Percentiles rank a stretch among this genome's conserved stretches.
phyloP scores from a whole-genome alignment of 2,113 vertebrate species.

The Cisticola juncidis region DNA sequence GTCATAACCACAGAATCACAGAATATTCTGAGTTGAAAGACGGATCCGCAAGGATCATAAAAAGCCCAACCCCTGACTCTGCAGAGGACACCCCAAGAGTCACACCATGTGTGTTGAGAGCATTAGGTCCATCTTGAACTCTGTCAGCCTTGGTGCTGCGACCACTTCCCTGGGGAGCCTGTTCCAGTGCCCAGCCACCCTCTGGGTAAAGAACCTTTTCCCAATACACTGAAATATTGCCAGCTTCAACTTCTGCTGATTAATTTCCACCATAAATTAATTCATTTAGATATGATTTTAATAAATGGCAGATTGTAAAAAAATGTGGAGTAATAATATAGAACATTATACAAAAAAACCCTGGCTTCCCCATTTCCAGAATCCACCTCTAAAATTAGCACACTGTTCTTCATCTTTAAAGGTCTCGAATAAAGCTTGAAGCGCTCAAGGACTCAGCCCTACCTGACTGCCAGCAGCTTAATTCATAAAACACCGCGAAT shows the following conservation, averaged over 20 bases:
- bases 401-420: not conserved
- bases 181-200: accelerated
- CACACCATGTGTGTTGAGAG: not conserved
- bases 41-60: too few relatives aligned
- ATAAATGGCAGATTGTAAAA: not conserved
- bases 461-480: not conserved
- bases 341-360: not conserved
- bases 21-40: not conserved
- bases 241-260: not conserved
- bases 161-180: not conserved
- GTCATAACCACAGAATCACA: not conserved
- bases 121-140: too few relatives aligned
- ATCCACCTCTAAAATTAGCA: not conserved
- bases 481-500: not conserved
- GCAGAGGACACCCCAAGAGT: too few relatives aligned
- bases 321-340: not conserved
- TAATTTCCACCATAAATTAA: not conserved
- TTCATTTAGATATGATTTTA: not conserved
- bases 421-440: not conserved
- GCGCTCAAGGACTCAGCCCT: not conserved
- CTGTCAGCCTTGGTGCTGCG: not conserved
- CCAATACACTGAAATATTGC: not conserved
- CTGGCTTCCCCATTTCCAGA: not conserved
- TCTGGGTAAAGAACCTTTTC: not conserved
- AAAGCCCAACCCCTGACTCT: not conserved